Conservation (phyloP, 2,797 vertebrate species). For the Notolabrus celidotus region DNA sequence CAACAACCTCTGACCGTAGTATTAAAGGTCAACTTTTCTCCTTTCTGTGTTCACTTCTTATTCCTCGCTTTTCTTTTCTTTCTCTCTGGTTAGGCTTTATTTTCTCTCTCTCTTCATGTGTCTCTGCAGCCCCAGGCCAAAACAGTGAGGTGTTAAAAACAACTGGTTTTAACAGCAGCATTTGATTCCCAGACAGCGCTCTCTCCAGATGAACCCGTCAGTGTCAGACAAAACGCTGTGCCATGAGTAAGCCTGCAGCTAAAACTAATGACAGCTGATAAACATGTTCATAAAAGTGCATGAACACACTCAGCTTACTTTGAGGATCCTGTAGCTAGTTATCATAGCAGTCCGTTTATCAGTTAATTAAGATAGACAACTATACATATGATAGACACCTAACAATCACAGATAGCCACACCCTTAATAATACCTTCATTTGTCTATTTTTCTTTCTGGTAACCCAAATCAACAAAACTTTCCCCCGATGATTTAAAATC, state of each 20-base stretch:
- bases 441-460: no score
- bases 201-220: conserved; percentile 10
- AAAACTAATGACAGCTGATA: background rate
- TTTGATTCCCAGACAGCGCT: conserved; percentile 7
- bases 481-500: no score
- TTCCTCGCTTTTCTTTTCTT: background rate
- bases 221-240: background rate
- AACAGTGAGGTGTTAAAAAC: conserved; percentile 20
- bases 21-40: background rate
- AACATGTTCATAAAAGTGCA: background rate
- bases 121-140: conserved; percentile 1
- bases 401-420: no score
- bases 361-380: no score
- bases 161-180: conserved; percentile 13
- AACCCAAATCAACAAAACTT: no score
- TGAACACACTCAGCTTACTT: background rate
- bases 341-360: no score
- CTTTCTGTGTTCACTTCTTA: background rate
- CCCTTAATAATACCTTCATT: no score
- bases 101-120: background rate
- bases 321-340: no score
- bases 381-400: no score
- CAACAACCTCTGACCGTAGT: conserved; percentile 6
- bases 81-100: background rate
- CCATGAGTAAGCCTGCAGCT: background rate